Conservation (phyloP, 2,888 invertebrate species). For the Latrodectus hesperus region DNA sequence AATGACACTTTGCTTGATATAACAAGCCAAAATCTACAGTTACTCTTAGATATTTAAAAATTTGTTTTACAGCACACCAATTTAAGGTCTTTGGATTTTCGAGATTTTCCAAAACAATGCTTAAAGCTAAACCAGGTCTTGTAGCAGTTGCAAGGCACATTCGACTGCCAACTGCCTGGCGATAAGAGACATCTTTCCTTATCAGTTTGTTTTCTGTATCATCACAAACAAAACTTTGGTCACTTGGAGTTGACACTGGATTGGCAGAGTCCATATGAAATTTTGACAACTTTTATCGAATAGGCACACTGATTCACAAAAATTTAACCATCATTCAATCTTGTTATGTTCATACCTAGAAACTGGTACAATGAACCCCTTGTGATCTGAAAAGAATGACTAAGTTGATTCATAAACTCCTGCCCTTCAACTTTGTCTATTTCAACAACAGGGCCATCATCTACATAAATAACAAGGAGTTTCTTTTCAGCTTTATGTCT, state of each 20-base stretch:
- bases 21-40: conserved; percentile 11
- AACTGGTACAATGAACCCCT: too few species aligned
- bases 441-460: conserved; percentile 15
- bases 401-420: too few species aligned
- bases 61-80: conserved; percentile 11
- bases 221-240: background rate
- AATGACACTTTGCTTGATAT: too few species aligned
- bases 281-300: conserved; percentile 3
- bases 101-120: conserved; percentile 3
- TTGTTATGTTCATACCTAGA: too few species aligned
- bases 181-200: conserved; percentile 1
- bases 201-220: conserved; percentile 4
- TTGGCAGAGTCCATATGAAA: background rate
- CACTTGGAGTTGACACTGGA: conserved; percentile 13
- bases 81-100: conserved; percentile 4
- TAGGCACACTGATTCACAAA: conserved; percentile 21
- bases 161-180: conserved; percentile 2
- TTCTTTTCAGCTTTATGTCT: background rate
- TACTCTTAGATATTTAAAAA: conserved; percentile 2
- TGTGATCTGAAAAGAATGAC: too few species aligned
- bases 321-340: conserved; percentile 15
- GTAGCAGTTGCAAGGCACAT: too few species aligned
- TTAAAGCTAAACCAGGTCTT: background rate
- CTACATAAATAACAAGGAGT: background rate
- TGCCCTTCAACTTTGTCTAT: conserved; percentile 19